Base-by-base conservation (phyloP, 2,888 invertebrate species). In the Phoenoteleia sp. region DNA sequence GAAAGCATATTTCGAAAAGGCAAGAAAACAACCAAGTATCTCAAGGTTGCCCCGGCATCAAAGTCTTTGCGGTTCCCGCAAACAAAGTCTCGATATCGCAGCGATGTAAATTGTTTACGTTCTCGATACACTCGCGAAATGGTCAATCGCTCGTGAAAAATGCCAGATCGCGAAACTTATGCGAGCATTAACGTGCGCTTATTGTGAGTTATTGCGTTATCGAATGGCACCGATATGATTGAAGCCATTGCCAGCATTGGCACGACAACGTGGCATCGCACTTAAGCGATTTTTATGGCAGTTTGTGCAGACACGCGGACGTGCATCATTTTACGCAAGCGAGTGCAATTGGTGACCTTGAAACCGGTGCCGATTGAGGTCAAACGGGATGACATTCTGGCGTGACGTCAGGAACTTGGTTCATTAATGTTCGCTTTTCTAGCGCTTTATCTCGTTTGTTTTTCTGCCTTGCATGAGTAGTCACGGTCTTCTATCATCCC, bases 321-420 rank as follows among this genome's bases (percentile, higher is more conserved):
- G 66, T 21, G 29, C 64, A 64, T 80, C 23, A 67, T 66, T 76
- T 66, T 67, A 39, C 66, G 81, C 81, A 87, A 88, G 88, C 85
- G 87, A 84, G 75, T 86, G 71, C 87, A 87, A 88, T 88, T 88
- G 87, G 72, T 85, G 85, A 87, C 86, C 87, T 88, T 90, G 87
- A 74, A 84, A 84, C 66, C 25, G 77, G 72, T 85, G 79, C 67
- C 72, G 83, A 88, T 88, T 85, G 87, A 86, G 87, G 88, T 87
- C 88, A 89, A 89, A 85, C 85, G 84, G 42, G 56, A 71, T 77
- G 86, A 84, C 85, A 81, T 83, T 69, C 62, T 7, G 47, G 21
- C 11, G 17, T 69, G 71, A 42, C 76, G 71, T 42, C 66, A 77
- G 62, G 17, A 42, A 69, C 67, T 25, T 47, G 27, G 64, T 74